Percentiles rank a stretch among this genome's conserved stretches.
Conservation (phyloP, 2,888 invertebrate genomes). For the Clanis bilineata region DNA sequence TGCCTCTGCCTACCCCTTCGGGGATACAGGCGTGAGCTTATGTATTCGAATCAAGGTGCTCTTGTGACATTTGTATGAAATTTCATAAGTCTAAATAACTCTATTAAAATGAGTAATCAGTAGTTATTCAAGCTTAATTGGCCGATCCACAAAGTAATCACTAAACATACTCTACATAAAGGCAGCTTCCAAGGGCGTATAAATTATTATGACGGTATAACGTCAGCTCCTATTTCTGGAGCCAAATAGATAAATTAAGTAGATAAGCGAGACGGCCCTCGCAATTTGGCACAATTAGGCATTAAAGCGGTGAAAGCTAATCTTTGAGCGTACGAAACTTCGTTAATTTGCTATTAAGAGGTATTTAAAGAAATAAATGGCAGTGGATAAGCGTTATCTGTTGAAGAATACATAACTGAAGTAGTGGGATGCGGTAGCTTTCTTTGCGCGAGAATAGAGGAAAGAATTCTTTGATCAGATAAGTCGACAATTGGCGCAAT, state of each 20-base stretch:
- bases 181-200: neutral
- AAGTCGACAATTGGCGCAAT: too few species aligned
- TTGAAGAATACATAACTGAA: neutral
- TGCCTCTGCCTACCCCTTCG: too few species aligned
- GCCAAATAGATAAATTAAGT: slow-evolving; percentile 58
- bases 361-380: neutral
- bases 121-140: too few species aligned
- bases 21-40: too few species aligned
- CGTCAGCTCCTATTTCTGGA: slow-evolving; percentile 42
- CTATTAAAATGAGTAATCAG: too few species aligned
- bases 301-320: slow-evolving; percentile 37
- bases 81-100: too few species aligned
- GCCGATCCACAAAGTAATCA: neutral
- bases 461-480: too few species aligned
- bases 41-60: too few species aligned
- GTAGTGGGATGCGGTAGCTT: neutral
- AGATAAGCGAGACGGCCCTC: slow-evolving; percentile 54
- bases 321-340: neutral
- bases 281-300: slow-evolving; percentile 56
- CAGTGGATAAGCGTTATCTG: neutral
- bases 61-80: too few species aligned
- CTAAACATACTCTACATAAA: neutral
- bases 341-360: neutral
- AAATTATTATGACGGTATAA: slow-evolving; percentile 27
- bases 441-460: neutral